phyloP scores from a whole-genome alignment of 2,888 invertebrate genomes.

The Subacronicta megacephala region DNA sequence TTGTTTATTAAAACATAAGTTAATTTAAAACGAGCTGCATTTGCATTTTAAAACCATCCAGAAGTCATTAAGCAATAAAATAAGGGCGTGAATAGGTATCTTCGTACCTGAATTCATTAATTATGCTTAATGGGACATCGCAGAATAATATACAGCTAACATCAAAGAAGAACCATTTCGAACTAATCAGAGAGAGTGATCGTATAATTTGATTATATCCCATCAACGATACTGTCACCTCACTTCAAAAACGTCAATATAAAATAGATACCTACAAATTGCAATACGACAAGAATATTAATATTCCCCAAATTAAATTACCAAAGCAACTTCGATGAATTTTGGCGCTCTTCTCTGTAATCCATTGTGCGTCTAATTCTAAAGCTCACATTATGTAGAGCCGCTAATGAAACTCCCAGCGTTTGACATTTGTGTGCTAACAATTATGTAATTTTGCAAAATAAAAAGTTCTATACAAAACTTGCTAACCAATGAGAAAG shows the following conservation, averaged over 20 bases:
- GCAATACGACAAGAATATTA: slow-evolving; percentile 39
- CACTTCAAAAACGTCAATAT: slow-evolving; percentile 13
- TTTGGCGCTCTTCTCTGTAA: slow-evolving; percentile 9
- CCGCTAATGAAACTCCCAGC: slow-evolving; percentile 31
- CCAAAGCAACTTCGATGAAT: slow-evolving; percentile 19
- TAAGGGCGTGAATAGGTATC: slow-evolving; percentile 29
- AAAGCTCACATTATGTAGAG: slow-evolving; percentile 26
- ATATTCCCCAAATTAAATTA: slow-evolving; percentile 30
- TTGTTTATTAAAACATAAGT: background rate
- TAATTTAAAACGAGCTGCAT: slow-evolving; percentile 31
- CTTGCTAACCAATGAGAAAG: slow-evolving; percentile 29
- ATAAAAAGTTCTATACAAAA: slow-evolving; percentile 37
- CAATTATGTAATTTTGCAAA: slow-evolving; percentile 50
- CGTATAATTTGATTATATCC: slow-evolving; percentile 21
- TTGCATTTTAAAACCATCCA: slow-evolving; percentile 33
- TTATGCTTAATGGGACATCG: slow-evolving; percentile 24
- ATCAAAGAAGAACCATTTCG: slow-evolving; percentile 28
- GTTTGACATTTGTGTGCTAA: slow-evolving; percentile 18
- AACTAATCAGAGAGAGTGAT: slow-evolving; percentile 48
- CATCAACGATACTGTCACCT: slow-evolving; percentile 11
- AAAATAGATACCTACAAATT: slow-evolving; percentile 5
- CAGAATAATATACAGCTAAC: slow-evolving; percentile 11
- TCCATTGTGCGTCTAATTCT: slow-evolving; percentile 29
- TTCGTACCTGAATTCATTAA: slow-evolving; percentile 18
- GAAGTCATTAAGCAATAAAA: slow-evolving; percentile 18